A percentile compares a stretch with the other conserved stretches of the same genome.
phyloP scores from a whole-genome alignment of 2,113 vertebrate genomes.

The Daphoenositta chrysoptera region DNA sequence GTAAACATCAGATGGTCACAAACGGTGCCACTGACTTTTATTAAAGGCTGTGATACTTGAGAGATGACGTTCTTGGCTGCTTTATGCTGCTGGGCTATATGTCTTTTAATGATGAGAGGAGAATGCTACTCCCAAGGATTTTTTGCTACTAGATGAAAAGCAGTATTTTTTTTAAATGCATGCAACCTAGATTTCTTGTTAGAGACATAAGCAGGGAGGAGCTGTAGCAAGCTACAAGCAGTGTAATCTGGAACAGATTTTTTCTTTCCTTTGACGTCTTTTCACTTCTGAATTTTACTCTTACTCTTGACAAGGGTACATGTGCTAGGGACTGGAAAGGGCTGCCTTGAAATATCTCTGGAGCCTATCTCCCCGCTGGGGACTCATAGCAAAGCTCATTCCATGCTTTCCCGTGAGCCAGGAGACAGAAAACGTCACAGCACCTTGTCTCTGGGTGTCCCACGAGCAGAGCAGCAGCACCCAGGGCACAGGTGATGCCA shows the following conservation, averaged over 20 bases:
- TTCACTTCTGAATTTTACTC: not conserved
- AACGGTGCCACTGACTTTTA: not conserved
- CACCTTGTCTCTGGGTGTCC: not conserved
- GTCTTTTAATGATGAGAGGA: not conserved
- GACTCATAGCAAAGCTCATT: not conserved
- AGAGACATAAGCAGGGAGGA: not conserved
- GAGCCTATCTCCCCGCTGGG: fast-evolving
- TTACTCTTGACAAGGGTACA: not conserved
- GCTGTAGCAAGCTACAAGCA: not conserved
- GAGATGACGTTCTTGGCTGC: not conserved
- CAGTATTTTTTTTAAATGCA: not conserved
- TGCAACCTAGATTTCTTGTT: not conserved
- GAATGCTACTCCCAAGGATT: not conserved
- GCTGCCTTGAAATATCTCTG: not conserved
- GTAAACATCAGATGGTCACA: not conserved
- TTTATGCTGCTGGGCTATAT: not conserved
- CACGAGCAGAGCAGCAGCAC: not conserved
- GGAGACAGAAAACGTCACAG: not conserved
- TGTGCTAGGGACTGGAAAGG: not conserved
- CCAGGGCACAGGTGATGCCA: fast-evolving
- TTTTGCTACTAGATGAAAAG: not conserved
- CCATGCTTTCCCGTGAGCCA: not conserved
- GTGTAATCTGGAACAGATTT: not conserved
- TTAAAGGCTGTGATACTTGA: not conserved
- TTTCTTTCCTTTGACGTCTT: not conserved